Conservation (phyloP, 2,888 invertebrate species). For the Dasypolia templi region DNA sequence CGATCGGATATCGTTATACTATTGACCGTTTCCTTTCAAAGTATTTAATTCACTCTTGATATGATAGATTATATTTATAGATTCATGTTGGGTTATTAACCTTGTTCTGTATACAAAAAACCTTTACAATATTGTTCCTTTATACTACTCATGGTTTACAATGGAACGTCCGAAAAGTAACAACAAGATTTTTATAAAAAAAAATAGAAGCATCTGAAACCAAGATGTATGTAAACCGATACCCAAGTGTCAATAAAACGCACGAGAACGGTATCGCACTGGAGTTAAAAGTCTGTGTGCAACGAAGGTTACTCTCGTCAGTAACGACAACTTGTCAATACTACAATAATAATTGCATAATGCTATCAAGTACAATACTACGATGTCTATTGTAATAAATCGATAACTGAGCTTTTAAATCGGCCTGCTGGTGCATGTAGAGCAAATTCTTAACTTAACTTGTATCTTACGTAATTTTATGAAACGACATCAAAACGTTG, state of each 20-base stretch:
- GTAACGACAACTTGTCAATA: neutral
- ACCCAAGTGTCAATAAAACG: neutral
- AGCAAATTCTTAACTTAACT: slow-evolving; percentile 2
- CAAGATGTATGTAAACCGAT: neutral
- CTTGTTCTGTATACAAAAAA: neutral
- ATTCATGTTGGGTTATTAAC: neutral
- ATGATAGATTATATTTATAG: neutral
- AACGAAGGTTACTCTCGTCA: neutral
- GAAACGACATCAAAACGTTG: neutral
- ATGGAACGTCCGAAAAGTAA: neutral
- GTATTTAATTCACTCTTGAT: neutral
- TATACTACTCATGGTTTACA: neutral
- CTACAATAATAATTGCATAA: neutral
- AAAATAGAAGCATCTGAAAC: neutral
- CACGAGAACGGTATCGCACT: neutral
- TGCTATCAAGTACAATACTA: neutral
- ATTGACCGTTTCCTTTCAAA: neutral
- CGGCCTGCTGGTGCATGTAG: slow-evolving; percentile 46
- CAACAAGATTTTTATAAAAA: neutral
- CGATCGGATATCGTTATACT: neutral
- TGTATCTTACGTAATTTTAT: neutral
- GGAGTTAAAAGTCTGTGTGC: too few species aligned
- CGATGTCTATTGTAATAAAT: neutral
- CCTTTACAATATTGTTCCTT: neutral
- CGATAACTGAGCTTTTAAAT: slow-evolving; percentile 7